These are phyloP conservation scores for Pavo muticus DNA, from an alignment of 2,113 vertebrate species.

Conservation along the genomic window DNA sequence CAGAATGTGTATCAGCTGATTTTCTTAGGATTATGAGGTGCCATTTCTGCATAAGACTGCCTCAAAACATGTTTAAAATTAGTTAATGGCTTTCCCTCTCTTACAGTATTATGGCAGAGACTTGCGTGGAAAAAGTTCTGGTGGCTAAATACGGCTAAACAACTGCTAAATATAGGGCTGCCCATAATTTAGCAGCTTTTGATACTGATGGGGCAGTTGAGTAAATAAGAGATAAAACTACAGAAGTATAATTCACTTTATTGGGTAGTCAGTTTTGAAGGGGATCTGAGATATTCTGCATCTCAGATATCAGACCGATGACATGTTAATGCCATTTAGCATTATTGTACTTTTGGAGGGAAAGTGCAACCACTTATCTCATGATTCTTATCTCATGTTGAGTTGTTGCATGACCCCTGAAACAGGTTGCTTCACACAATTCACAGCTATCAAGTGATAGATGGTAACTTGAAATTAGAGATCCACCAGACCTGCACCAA, in stretches of 20 bases:
- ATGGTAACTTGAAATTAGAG: not conserved
- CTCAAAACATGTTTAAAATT: not conserved
- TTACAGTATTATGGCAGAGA: not conserved
- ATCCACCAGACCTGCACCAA: not conserved
- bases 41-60: not conserved
- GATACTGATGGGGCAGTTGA: not conserved
- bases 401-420: not conserved
- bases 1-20: not conserved
- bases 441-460: not conserved
- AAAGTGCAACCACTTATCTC: not conserved
- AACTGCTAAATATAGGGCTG: not conserved
- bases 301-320: not conserved
- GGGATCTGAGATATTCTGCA: not conserved
- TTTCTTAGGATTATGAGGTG: not conserved
- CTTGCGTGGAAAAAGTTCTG: not conserved
- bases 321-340: not conserved
- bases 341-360: not conserved
- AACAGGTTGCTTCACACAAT: not conserved
- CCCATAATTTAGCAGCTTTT: not conserved
- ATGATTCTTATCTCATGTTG: constrained; percentile 7
- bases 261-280: not conserved
- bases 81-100: not conserved
- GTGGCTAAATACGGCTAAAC: not conserved
- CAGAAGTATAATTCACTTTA: not conserved
- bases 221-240: not conserved